Conservation (phyloP, 2,113 vertebrate genomes). For the Silurus asotus region DNA sequence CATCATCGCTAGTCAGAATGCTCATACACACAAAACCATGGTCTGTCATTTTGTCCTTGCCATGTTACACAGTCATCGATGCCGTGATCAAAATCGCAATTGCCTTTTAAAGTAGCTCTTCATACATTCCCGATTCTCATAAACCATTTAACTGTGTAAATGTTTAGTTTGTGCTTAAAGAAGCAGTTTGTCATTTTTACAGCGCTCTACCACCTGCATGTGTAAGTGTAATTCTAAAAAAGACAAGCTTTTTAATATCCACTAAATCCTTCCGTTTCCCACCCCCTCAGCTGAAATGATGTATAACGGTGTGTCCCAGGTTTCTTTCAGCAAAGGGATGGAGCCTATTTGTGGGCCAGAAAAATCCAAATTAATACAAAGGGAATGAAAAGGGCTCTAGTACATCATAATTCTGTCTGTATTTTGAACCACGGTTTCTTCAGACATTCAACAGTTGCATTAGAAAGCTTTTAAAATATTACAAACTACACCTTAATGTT, state of each 20-base stretch:
- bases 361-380: neutral
- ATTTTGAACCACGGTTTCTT: neutral
- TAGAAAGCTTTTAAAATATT: neutral
- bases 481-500: constrained; percentile 11
- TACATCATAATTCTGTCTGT: neutral
- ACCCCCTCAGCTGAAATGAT: neutral
- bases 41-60: neutral
- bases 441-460: neutral
- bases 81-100: neutral
- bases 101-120: neutral
- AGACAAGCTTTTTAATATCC: neutral
- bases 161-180: neutral
- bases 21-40: neutral
- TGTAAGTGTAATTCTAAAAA: neutral
- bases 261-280: neutral
- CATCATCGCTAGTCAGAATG: constrained; percentile 4
- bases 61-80: neutral
- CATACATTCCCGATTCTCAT: neutral
- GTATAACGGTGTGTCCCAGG: neutral
- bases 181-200: neutral
- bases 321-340: neutral
- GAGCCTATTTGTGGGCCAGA: neutral
- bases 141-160: neutral
- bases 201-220: neutral
- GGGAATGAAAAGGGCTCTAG: neutral